A percentile compares a stretch with the other conserved stretches of the same genome.
Conservation (phyloP, 2,797 vertebrate species). For the Champsocephalus esox region DNA sequence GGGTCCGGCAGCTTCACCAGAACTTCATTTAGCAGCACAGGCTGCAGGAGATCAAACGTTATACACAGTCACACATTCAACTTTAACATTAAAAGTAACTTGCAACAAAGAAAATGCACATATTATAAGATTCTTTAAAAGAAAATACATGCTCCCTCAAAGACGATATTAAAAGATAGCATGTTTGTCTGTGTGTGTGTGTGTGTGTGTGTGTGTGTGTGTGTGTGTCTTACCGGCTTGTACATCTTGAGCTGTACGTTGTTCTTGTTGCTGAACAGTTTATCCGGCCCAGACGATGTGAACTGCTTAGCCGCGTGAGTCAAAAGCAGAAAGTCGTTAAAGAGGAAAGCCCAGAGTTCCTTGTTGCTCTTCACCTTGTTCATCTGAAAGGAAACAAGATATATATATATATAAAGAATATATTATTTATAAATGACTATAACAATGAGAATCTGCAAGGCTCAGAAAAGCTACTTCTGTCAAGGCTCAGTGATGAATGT, state of each 20-base stretch:
- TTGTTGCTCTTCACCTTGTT: constrained; percentile 92
- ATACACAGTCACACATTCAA: not conserved
- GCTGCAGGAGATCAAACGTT: constrained; percentile 78
- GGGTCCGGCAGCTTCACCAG: constrained; percentile 96
- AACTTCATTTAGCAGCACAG: constrained; percentile 96
- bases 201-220: not conserved
- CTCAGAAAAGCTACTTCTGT: not conserved
- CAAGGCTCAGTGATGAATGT: not conserved
- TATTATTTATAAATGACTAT: not conserved
- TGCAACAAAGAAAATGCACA: too few species aligned
- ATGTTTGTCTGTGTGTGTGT: not conserved
- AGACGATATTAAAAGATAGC: not conserved
- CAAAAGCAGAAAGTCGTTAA: constrained; percentile 97
- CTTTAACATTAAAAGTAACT: not conserved
- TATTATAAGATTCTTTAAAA: not conserved
- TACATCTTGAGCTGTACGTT: constrained; percentile 95
- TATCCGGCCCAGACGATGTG: constrained; percentile 89
- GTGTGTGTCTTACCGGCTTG: constrained; percentile 88
- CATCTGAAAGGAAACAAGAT: constrained; percentile 58
- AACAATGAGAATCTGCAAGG: not conserved
- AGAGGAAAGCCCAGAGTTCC: constrained; percentile 95
- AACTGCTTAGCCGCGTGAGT: constrained; percentile 93
- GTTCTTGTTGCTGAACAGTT: constrained; percentile 93
- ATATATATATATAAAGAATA: not conserved
- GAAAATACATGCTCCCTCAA: not conserved